Evolutionary conservation across 2,113 vertebrate species (phyloP), one percentile per base, ranked within the genome.

Genomic region (Pituophis catenifer): DNA sequence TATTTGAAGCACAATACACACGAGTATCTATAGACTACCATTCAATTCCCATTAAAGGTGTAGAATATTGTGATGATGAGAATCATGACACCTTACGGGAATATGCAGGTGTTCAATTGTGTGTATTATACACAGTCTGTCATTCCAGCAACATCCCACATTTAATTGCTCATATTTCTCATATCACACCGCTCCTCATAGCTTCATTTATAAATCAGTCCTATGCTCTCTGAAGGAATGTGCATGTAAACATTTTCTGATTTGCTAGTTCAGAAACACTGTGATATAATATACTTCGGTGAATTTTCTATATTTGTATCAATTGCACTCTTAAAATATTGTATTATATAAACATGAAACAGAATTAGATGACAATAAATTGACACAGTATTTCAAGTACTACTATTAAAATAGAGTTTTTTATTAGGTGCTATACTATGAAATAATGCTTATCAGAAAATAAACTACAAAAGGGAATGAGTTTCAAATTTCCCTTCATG

Each of bases 101-200:
- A 62, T 58, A 62, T 87, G 89, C 75, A 90, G 92, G 89, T 93
- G 92, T 93, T 90, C 89, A 54, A 65, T 90, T 93, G 44, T 86
- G 44, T 90, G 57, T 93, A 90, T 57, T 90, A 53, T 90, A 90
- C 57, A 93, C 44, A 50, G 75, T 62, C 75, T 93, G 57, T 90
- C 86, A 89, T 93, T 89, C 92, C 44, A 90, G 75, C 92, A 90
- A 93, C 86, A 90, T 93, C 75, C 92, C 75, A 93, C 55, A 90
- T 62, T 93, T 93, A 93, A 93, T 93, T 90, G 88, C 70, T 86
- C 90, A 86, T 90, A 93, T 85, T 90, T 90, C 48, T 93, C 92
- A 93, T 93, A 90, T 93, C 75, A 93, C 75, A 93, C 89, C 75
- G 54, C 70, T 86, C 23, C 55, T 92, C 75, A 54, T 58, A 90